A percentile compares a stretch with the other conserved stretches of the same genome.
These are phyloP conservation scores for Axea sp. DNA, from an alignment of 2,888 invertebrate genomes.

Conservation along the genomic window DNA sequence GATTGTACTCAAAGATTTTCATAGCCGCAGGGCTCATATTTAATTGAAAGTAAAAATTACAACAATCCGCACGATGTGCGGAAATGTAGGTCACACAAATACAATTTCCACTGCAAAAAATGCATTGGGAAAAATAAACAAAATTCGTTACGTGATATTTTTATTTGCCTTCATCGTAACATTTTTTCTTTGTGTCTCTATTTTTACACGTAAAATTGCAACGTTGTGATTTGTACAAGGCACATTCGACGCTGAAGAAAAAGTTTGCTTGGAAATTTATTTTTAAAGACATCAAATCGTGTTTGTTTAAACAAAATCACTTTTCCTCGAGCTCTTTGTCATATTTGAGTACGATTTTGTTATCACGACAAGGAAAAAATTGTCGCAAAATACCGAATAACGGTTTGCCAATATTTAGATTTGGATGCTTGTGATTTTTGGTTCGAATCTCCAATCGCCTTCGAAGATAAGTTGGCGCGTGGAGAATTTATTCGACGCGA, in stretches of 20 bases:
- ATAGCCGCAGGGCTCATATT: neutral
- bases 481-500: conserved; percentile 64
- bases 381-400: conserved; percentile 14
- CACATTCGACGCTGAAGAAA: neutral
- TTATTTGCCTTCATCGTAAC: conserved; percentile 16
- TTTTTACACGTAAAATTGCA: conserved; percentile 8
- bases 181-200: conserved; percentile 16
- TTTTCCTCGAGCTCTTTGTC: conserved; percentile 7
- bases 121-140: conserved; percentile 11
- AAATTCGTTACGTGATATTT: conserved; percentile 33
- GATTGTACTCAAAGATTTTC: conserved; percentile 8
- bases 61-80: neutral
- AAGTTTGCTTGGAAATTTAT: conserved; percentile 17
- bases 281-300: conserved; percentile 24
- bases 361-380: conserved; percentile 13
- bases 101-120: conserved; percentile 16
- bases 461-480: conserved; percentile 57
- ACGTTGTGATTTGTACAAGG: neutral
- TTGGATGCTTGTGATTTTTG: conserved; percentile 33
- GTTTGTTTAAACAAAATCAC: conserved; percentile 35
- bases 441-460: conserved; percentile 41
- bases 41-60: conserved; percentile 30
- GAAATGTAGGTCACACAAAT: conserved; percentile 17
- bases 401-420: conserved; percentile 38
- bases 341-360: conserved; percentile 10